Evolutionary conservation across 2,888 invertebrate species (phyloP), one percentile per base, ranked within the genome.

Genomic region (Smittia aterrima): DNA sequence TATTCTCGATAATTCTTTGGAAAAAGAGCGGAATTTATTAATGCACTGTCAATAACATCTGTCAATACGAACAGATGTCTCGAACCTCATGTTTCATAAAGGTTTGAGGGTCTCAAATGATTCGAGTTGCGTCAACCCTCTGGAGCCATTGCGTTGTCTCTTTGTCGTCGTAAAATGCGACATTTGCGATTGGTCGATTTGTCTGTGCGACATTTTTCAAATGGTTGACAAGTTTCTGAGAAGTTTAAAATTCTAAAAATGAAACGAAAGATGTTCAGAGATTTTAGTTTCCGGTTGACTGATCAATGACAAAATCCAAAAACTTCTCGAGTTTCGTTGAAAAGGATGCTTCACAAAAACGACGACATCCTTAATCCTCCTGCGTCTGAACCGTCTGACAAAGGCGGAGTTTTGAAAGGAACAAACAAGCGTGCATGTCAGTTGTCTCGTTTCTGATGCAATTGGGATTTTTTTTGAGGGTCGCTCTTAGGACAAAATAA

Each of bases 21-120:
- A 2, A 22, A 58, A 58, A 58, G 22, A 58, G 47, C 47, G 16
- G 47, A 47, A 47, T 47, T 32, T 32, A 9, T 20, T 13, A 22
- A 62, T 62, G 32, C 27, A 24, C 16, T 72, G 72, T 72, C 72
- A 72, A 72, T 72, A 72, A 62, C 72, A 72, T 72, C 72, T 72
- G 72, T 72, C 72, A 72, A 62, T 72, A 22, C 38, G 16, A 20
- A 58, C 72, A 72, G 72, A 72, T 72, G 72, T 32, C 53, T 72
- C 72, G 53, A 71, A 54, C 16, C 24, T 53, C 27, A 24, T 71
- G 16, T 41, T 27, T 53, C 47, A 47, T 54, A 7, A 71, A 27
- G n/a, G 25, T 66, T 16, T 13, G 18, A 58, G 58, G 58, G 58
- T 58, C 58, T 58, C 3, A 58, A 58, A 22, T 3, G 13, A 22